Base-by-base conservation (phyloP, 2,888 invertebrate genomes). In the Zeuzera pyrina region DNA sequence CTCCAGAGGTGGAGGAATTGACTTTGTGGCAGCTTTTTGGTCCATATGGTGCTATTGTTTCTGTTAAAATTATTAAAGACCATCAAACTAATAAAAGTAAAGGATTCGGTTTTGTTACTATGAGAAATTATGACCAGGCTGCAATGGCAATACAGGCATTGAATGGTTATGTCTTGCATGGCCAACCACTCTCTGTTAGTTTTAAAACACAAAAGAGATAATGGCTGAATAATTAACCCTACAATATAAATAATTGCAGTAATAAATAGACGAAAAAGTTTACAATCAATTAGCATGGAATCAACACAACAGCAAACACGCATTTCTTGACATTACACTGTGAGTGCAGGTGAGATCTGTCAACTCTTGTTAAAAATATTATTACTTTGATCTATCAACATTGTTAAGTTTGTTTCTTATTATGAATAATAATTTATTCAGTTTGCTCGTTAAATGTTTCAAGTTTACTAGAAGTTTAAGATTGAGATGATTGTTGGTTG, bases 361-460 rank as follows among this genome's bases (percentile, higher is more conserved):
- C 62, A 60, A 76, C 68, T 72, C 63, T 77, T 78, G 78, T 79
- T 76, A 77, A 73, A 72, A 73, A 73, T 78, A 79, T 65, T 76
- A 78, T 81, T 83, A 71, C 69, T 79, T 81, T 83, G 79, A 79
- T 79, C 83, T 83, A 74, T 79, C 71, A 56, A 76, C 76, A 79
- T 83, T 81, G 83, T 83, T 83, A 83, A 81, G 81, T 83, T 83
- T 83, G 83, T 79, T 81, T 69, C 64, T 66, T 69, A 66, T 69
- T 81, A 74, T 71, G 78, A 73, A 78, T 81, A 81, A 81, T 81
- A 77, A 81, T 81, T 83, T 83, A 83, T 83, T 83, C 79, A 73
- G 78, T 83, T 83, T 76, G 83, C 79, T 81, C 78, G 83, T 83
- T 83, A 78, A 81, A 81, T 78, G 62, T 83, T 81, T 79, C 81